These are phyloP conservation scores for Tetraodon nigroviridis DNA, from an alignment of 2,113 vertebrate species.

Conservation along the genomic window DNA sequence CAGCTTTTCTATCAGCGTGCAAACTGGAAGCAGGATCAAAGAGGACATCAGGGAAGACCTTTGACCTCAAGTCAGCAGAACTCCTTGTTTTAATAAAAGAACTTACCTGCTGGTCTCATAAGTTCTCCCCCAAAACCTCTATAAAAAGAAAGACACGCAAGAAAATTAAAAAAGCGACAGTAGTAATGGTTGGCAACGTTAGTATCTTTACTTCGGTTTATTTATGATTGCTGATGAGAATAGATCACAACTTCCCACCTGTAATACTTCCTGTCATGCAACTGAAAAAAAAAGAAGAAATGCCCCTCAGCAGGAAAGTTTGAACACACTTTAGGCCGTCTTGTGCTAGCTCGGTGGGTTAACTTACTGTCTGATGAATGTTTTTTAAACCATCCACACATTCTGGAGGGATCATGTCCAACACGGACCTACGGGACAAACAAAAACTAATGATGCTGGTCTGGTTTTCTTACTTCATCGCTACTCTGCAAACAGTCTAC, in stretches of 20 bases:
- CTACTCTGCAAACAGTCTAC: constrained; percentile 58
- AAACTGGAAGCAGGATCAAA: constrained; percentile 74
- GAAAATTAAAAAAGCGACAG: background rate
- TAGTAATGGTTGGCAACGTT: too few relatives aligned
- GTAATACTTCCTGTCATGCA: constrained; percentile 83
- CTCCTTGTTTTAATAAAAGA: background rate
- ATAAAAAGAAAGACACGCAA: background rate
- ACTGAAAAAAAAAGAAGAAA: constrained; percentile 67
- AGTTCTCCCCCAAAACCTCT: constrained; percentile 92
- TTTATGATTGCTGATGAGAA: too few relatives aligned
- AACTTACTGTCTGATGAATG: constrained; percentile 82
- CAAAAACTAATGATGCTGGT: background rate
- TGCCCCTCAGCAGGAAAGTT: constrained; percentile 5
- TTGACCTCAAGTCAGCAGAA: background rate
- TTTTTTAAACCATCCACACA: constrained; percentile 77
- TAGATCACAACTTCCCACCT: constrained; percentile 72
- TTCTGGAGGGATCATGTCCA: constrained; percentile 73
- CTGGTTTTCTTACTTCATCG: background rate
- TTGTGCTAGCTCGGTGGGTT: constrained; percentile 12
- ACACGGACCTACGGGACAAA: constrained; percentile 67
- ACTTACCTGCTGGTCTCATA: constrained; percentile 88
- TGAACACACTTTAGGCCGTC: background rate
- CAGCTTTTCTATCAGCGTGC: constrained; percentile 85
- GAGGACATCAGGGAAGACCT: background rate
- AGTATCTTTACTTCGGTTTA: too few relatives aligned